phyloP scores from a whole-genome alignment of 2,888 invertebrate species.

The Dicranocentrus wangi region DNA sequence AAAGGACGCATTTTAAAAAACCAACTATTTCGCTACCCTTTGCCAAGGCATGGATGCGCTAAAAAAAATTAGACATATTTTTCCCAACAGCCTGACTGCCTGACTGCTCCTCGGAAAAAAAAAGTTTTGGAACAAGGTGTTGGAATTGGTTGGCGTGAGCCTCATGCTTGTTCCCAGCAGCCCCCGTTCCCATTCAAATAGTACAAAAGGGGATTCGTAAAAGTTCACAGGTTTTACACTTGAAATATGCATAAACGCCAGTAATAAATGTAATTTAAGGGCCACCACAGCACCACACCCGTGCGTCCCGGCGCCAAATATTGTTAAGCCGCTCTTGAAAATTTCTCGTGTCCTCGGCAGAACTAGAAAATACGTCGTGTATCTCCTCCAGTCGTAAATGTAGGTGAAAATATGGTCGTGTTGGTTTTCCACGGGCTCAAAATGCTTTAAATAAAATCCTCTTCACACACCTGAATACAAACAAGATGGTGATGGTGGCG shows the following conservation, averaged over 20 bases:
- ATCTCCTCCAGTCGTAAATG: not conserved
- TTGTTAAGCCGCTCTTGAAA: too few species aligned
- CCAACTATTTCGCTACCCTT: not conserved
- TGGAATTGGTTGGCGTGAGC: too few species aligned
- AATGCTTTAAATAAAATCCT: not conserved
- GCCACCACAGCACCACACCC: conserved; percentile 11
- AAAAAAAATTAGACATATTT: conserved; percentile 11
- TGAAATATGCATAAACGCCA: conserved; percentile 38
- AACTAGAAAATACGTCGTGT: not conserved
- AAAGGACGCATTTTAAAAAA: not conserved
- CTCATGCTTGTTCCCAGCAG: too few species aligned
- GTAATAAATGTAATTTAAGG: conserved; percentile 40
- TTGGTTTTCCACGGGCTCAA: not conserved
- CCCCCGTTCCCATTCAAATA: too few species aligned
- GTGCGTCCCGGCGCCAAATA: too few species aligned
- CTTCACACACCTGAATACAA: not conserved
- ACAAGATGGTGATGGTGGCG: too few species aligned
- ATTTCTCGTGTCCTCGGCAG: too few species aligned
- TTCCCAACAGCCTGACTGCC: not conserved
- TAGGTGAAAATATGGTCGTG: conserved; percentile 12
- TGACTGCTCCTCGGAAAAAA: too few species aligned
- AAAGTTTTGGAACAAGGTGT: conserved; percentile 3
- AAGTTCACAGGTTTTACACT: conserved; percentile 28
- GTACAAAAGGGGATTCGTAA: too few species aligned
- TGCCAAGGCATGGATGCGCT: not conserved